A percentile compares a stretch with the other conserved stretches of the same genome.
These are phyloP conservation scores for Hydroisotoma schaefferi DNA, from an alignment of 2,888 invertebrate species.

Conservation along the genomic window DNA sequence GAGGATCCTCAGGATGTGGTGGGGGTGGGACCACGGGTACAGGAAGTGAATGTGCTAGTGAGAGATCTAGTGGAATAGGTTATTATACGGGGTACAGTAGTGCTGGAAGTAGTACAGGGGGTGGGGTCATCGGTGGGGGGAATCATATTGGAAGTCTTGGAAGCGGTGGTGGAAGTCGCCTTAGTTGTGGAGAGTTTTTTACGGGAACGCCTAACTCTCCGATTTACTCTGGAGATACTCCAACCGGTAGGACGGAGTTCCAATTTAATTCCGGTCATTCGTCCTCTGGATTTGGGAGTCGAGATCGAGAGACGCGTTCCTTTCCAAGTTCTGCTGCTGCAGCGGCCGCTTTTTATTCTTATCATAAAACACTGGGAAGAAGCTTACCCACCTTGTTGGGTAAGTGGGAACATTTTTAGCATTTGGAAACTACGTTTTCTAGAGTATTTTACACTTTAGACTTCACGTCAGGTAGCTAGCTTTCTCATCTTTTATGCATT, in stretches of 20 bases:
- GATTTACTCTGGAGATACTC: slow-evolving; percentile 35
- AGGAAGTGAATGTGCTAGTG: slow-evolving; percentile 38
- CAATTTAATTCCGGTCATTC: slow-evolving; percentile 24
- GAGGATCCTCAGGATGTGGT: slow-evolving; percentile 8
- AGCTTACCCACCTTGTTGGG: slow-evolving; percentile 47
- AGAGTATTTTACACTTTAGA: too few relatives aligned
- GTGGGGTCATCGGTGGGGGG: slow-evolving; percentile 23
- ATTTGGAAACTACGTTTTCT: too few relatives aligned
- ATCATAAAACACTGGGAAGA: slow-evolving; percentile 41
- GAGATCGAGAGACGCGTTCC: slow-evolving; percentile 4
- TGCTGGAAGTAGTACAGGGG: slow-evolving; percentile 23
- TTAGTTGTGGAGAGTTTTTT: slow-evolving; percentile 48
- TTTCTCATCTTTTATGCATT: too few relatives aligned
- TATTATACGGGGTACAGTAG: slow-evolving; percentile 34
- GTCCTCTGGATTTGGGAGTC: slow-evolving; percentile 21
- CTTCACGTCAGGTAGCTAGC: too few relatives aligned
- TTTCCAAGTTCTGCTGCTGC: background rate
- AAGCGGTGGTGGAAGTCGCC: slow-evolving; percentile 35
- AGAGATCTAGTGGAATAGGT: slow-evolving; percentile 35
- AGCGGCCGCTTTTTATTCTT: slow-evolving; percentile 16
- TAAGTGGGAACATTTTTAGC: too few relatives aligned
- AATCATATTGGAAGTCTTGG: slow-evolving; percentile 10
- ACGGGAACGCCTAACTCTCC: slow-evolving; percentile 43
- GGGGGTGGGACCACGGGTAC: slow-evolving; percentile 26
- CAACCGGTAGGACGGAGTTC: slow-evolving; percentile 33